Percentiles rank a stretch among this genome's conserved stretches.
Evolutionary conservation across 2,113 vertebrate genomes (phyloP).

Genomic region (Bubo bubo): DNA sequence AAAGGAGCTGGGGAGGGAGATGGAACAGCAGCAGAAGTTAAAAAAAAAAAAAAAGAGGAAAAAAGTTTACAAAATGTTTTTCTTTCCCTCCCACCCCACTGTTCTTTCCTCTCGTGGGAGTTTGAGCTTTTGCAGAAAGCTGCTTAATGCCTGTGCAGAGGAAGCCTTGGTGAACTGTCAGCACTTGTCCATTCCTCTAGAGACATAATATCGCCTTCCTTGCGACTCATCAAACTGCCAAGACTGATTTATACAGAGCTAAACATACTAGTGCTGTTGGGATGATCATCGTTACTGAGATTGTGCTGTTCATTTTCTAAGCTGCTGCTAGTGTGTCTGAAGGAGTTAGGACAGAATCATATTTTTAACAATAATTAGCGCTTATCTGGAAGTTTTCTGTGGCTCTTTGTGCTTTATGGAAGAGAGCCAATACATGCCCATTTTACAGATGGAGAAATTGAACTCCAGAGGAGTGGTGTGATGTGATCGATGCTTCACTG

Average conservation of each 20-base stretch:
- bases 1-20: conserved; percentile 9
- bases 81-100: neutral
- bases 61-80: conserved; percentile 26
- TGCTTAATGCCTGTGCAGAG: conserved; percentile 32
- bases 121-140: conserved; percentile 44
- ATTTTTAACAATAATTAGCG: conserved; percentile 50
- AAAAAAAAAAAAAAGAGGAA: neutral
- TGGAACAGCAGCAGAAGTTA: neutral
- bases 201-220: conserved; percentile 21
- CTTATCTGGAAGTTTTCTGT: conserved; percentile 12
- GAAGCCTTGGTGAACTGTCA: conserved; percentile 61
- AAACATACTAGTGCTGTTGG: conserved; percentile 31
- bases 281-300: neutral
- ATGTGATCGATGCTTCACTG: neutral
- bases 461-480: neutral
- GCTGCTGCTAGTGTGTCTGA: neutral
- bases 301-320: neutral
- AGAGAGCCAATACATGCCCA: neutral
- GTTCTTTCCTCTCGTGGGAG: neutral
- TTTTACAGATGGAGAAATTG: conserved; percentile 7
- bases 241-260: conserved; percentile 49
- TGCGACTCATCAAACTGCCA: conserved; percentile 50
- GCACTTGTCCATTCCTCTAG: conserved; percentile 53
- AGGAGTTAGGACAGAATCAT: neutral
- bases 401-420: conserved; percentile 3